Base-by-base conservation (phyloP, 2,113 vertebrate genomes). In the Electrona antarctica region DNA sequence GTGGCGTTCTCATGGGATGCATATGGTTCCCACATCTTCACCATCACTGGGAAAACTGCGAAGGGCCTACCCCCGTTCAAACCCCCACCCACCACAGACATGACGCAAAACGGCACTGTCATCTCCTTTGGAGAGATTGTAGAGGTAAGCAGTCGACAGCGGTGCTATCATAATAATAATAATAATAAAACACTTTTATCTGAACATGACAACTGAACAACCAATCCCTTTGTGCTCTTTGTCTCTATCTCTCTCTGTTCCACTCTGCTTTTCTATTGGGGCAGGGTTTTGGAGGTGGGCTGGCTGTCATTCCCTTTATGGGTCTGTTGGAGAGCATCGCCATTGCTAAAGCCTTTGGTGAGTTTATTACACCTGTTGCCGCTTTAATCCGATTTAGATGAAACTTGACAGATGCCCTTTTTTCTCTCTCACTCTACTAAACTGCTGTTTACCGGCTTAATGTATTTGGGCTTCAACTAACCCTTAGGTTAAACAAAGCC, bases 311-410 rank as follows among this genome's bases (percentile, higher is more conserved):
- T 69, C 95, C 98, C 0, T 88, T 99, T 66, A 93, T 99, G 93
- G 97, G 97, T 1, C 84, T 99, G 55, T 74, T 99, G 91, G 98
- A 99, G 90, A 99, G 94, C 49, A 57, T 98, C 0, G 96, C 95
- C 0, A 97, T 99, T 60, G 97, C 96, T 15, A 98, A 96, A 88
- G 95, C 97, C 21, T 99, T 99, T 0, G 97, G 98, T 99, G 90
- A 51, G 92, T 59, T 1, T 0, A 21, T 49, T 48, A 63, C 21
- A 21, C 21, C 21, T 21, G 21, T 21, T 21, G 21, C 21, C 21
- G 21, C 21, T 21, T 21, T 21, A 21, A 21, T 21, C 21, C 21
- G 21, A 21, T 21, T 21, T 21, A 21, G 21, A 21, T 63, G 21
- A 28, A 7, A 13, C n/a, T 49, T 41, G 33, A 41, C 33, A 41